Evolutionary conservation across 1,140 invertebrate species (phyloP), one percentile per base, ranked within the genome.

Genomic region (Drosophila ironensis): DNA sequence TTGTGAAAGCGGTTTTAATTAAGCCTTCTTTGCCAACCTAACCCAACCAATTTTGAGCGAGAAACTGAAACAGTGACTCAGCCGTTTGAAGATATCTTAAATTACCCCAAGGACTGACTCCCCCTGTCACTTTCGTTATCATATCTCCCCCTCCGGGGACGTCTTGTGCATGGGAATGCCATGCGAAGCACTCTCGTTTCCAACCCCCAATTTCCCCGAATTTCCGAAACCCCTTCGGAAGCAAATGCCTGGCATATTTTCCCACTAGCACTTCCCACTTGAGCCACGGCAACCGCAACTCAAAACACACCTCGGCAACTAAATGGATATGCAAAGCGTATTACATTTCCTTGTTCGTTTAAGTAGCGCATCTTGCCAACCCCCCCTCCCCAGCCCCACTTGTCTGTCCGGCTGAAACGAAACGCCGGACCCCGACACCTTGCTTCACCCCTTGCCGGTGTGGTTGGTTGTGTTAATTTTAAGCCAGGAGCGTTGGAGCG

Each of bases 391-490:
- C n/a, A n/a, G n/a, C n/a, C n/a, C 27, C 68, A 78, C 74, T 76
- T 80, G 75, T 50, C 35, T 80, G 75, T 50, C 35, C n/a, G n/a
- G n/a, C n/a, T 80, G 57, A 80, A 81, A 80, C 67, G 57, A 67
- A 81, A 76, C 52, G 66, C 71, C 50, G 19, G n/a, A 12, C 35
- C 37, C 40, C 30, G 64, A 75, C 76, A 67, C 76, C 72, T 75
- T 47, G 33, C 41, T 44, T 11, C 47, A 12, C 44, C 9, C 27
- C 9, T 24, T 48, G 45, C 38, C 42, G 56, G 63, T 84, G 52
- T 84, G 84, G 77, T 73, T 77, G 53, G 78, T 82, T 84, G 78
- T 77, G 73, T 84, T 77, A 78, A 82, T 84, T 82, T 82, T 54
- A 46, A 70, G 47, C 64, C 75, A 33, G 30, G 14, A 33, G 14